Evolutionary conservation across 2,113 vertebrate species (phyloP), one percentile per base, ranked within the genome.

Genomic region (Alaudala cheleensis): DNA sequence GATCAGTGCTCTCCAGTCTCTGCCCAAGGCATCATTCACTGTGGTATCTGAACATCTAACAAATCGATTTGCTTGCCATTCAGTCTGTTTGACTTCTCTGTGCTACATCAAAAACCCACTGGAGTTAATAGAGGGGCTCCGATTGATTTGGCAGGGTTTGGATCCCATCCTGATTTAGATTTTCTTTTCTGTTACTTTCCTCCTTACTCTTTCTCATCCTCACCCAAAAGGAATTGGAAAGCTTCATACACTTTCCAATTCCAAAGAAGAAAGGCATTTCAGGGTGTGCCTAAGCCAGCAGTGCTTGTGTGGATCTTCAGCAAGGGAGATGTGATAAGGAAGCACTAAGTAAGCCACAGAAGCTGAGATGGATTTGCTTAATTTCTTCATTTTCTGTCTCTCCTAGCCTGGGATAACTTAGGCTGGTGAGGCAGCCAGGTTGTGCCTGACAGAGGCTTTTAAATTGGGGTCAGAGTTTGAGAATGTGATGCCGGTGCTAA

Each of bases 211-310:
- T 72, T 65, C 47, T 18, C 54, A 25, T 86, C 34, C 40, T 40
- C 1, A 0, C 14, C 29, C 40, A 16, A 6, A 17, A 79, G 70
- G 70, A 71, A 3, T 14, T 9, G 1, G 57, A 11, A 45, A 72
- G 24, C 24, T 49, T 33, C 0, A 0, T 28, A 4, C 33, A 37
- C 2, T n/a, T n/a, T n/a, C n/a, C n/a, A n/a, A n/a, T n/a, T n/a
- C n/a, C n/a, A n/a, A n/a, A 1, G 42, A 45, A 50, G 25, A 61
- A 8, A n/a, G 14, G 0, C 50, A 5, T 64, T 80, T 90, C 16
- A 31, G 5, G 57, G 5, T 3, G 25, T 77, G 45, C 49, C 9
- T 24, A 6, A 47, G 15, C 73, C 66, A 31, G 65, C 50, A 61
- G 70, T 10, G 10, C 56, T 39, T n/a, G 49, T 24, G 6, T 15